These are phyloP conservation scores for Apostichopus leukothele DNA, from an alignment of 53 echinoderm and acorn worm genomes.

Conservation along the genomic window DNA sequence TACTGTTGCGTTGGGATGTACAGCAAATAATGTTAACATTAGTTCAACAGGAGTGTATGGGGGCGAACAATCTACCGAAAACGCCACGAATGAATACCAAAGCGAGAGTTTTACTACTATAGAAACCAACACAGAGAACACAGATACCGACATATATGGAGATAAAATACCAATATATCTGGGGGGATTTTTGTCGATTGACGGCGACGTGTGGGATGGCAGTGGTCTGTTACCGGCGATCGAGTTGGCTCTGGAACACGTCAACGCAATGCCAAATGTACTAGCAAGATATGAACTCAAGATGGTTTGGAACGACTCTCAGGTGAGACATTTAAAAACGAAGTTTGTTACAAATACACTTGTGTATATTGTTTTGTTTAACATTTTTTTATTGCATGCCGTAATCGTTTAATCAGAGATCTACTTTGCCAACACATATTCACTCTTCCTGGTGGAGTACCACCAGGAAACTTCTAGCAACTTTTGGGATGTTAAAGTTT, in stretches of 20 bases:
- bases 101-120: background rate
- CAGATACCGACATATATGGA: background rate
- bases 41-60: no score
- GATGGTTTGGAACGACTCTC: slow-evolving; percentile 82
- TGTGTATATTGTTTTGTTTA: no score
- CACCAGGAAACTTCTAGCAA: no score
- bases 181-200: slow-evolving; percentile 65
- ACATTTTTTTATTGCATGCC: no score
- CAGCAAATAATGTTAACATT: no score
- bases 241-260: slow-evolving; percentile 75
- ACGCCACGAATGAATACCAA: background rate
- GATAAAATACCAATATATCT: slow-evolving; percentile 68
- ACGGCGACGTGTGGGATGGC: slow-evolving; percentile 70
- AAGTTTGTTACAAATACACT: no score
- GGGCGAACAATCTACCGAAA: background rate
- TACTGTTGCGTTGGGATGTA: no score
- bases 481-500: no score
- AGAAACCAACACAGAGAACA: background rate
- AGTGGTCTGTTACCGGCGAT: slow-evolving; percentile 72
- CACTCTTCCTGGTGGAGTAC: no score
- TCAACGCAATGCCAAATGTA: slow-evolving; percentile 63
- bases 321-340: slow-evolving; percentile 51
- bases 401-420: no score
- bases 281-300: slow-evolving; percentile 64
- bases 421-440: no score